Conservation (phyloP, 2,113 vertebrate species). For the Lampris incognitus region DNA sequence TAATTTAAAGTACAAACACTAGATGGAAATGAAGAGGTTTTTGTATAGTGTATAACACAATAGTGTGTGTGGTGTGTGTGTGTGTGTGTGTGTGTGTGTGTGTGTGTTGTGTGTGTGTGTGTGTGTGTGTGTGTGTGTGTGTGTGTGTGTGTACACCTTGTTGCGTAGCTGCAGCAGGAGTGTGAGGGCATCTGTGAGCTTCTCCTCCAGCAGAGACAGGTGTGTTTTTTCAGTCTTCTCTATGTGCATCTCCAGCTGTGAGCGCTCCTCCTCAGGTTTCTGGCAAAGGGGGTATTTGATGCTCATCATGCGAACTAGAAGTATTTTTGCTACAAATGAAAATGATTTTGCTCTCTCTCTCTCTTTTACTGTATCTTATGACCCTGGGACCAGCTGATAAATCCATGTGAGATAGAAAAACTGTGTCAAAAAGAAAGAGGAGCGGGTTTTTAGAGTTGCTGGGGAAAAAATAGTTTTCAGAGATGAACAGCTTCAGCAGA, state of each 20-base stretch:
- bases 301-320: neutral
- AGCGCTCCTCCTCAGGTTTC: conserved; percentile 52
- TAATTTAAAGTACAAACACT: conserved; percentile 14
- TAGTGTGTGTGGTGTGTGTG: neutral
- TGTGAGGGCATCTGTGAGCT: conserved; percentile 74
- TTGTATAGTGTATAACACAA: neutral
- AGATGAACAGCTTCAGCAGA: too few species aligned
- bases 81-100: neutral
- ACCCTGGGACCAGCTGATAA: too few species aligned
- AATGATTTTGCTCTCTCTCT: neutral
- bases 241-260: conserved; percentile 24
- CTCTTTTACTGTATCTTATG: neutral
- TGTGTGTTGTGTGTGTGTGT: too few species aligned
- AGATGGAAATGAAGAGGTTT: conserved; percentile 45
- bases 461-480: too few species aligned
- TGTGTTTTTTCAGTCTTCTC: conserved; percentile 61
- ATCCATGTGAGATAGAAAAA: too few species aligned
- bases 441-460: too few species aligned
- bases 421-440: too few species aligned
- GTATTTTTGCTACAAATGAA: neutral
- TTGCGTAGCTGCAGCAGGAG: conserved; percentile 75
- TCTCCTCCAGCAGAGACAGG: conserved; percentile 77
- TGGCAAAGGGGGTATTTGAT: conserved; percentile 9
- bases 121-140: neutral
- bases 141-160: conserved; percentile 62